Conservation (phyloP, 2,797 vertebrate genomes). For the Nyctalus aviator region DNA sequence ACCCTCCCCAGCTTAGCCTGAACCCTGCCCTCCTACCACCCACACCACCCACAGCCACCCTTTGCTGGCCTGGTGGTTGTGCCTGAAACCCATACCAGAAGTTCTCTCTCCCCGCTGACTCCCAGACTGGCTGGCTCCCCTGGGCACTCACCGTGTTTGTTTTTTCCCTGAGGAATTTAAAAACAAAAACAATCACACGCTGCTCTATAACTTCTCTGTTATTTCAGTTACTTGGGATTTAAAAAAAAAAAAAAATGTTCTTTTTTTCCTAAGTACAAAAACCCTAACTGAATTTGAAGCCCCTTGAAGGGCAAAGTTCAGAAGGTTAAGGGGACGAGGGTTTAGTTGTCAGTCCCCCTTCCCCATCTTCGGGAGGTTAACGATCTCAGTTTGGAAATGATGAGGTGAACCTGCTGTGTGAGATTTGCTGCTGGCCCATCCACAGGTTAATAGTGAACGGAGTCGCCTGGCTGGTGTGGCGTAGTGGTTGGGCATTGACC, state of each 20-base stretch:
- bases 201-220: neutral
- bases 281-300: neutral
- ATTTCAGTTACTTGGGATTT: conserved; percentile 47
- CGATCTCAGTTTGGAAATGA: conserved; percentile 34
- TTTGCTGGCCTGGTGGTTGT: neutral
- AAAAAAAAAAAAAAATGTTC: neutral
- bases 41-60: neutral
- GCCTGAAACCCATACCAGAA: neutral
- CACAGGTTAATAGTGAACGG: neutral
- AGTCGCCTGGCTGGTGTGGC: no score
- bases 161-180: neutral
- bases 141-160: neutral
- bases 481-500: no score
- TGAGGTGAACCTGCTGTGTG: neutral
- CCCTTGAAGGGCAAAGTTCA: neutral
- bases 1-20: neutral
- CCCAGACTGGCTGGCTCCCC: neutral
- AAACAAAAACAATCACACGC: neutral
- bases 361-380: neutral
- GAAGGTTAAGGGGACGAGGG: neutral
- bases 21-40: neutral
- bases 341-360: neutral
- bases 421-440: neutral
- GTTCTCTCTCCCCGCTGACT: neutral
- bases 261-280: neutral